A percentile compares a stretch with the other conserved stretches of the same genome.
Evolutionary conservation across 2,888 invertebrate genomes (phyloP).

Genomic region (Parnassius apollo): DNA sequence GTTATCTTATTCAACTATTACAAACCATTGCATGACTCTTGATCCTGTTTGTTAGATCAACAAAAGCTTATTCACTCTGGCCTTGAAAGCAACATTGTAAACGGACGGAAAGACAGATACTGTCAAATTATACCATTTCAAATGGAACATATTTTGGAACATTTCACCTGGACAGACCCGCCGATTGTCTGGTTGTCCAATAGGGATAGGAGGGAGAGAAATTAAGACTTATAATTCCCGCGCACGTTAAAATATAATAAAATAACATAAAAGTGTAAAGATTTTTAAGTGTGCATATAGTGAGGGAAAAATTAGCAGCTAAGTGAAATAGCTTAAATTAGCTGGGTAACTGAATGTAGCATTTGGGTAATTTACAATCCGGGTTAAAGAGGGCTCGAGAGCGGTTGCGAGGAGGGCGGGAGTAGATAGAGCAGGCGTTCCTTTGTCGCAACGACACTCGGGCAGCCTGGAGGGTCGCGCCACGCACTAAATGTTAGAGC

Average conservation of each 20-base stretch:
- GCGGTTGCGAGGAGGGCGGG: constrained; percentile 44
- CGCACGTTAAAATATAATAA: too few species aligned
- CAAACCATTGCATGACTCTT: too few species aligned
- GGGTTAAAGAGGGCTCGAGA: constrained; percentile 49
- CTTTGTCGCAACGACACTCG: constrained; percentile 47
- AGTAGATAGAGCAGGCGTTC: constrained; percentile 60
- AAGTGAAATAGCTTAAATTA: constrained; percentile 20
- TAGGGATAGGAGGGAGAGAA: too few species aligned
- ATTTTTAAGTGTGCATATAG: constrained; percentile 1
- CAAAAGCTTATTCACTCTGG: too few species aligned
- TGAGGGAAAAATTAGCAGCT: constrained; percentile 16
- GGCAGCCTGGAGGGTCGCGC: constrained; percentile 22
- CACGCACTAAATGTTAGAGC: constrained; percentile 27
- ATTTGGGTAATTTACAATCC: constrained; percentile 51
- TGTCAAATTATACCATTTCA: too few species aligned
- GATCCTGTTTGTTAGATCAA: too few species aligned
- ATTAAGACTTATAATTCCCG: too few species aligned
- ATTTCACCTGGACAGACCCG: too few species aligned
- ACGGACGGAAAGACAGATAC: background rate
- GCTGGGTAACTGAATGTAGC: constrained; percentile 25
- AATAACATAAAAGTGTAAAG: constrained; percentile 1
- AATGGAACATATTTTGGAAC: too few species aligned
- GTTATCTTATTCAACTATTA: too few species aligned
- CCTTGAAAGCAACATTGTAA: background rate
- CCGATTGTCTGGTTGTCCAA: too few species aligned